Conservation (phyloP, 2,888 invertebrate species). For the Dione vanillae region DNA sequence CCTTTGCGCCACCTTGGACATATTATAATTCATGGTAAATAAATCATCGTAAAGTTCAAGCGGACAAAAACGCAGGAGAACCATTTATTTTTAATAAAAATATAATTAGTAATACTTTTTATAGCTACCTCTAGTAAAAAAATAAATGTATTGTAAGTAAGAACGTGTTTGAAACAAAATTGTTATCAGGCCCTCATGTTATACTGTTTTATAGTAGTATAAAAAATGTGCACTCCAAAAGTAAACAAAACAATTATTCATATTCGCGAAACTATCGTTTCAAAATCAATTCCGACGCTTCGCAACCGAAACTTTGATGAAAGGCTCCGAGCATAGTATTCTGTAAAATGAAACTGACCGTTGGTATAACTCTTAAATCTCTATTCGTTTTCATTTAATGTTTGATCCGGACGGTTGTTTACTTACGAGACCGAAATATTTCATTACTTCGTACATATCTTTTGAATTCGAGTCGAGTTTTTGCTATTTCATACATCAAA, state of each 20-base stretch:
- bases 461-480: neutral
- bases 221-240: neutral
- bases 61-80: too few relatives aligned
- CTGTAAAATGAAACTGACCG: slow-evolving; percentile 44
- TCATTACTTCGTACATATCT: slow-evolving; percentile 13
- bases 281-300: slow-evolving; percentile 23
- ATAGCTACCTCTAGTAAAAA: too few relatives aligned
- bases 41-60: too few relatives aligned
- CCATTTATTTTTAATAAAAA: too few relatives aligned
- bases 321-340: slow-evolving; percentile 33
- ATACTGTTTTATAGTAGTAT: neutral
- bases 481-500: neutral
- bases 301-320: slow-evolving; percentile 29
- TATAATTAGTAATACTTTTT: too few relatives aligned
- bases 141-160: too few relatives aligned
- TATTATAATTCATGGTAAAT: too few relatives aligned
- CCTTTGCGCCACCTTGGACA: too few relatives aligned
- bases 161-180: too few relatives aligned
- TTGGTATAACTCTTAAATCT: slow-evolving; percentile 38
- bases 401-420: slow-evolving; percentile 33
- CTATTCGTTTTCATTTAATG: slow-evolving; percentile 44
- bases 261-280: slow-evolving; percentile 24
- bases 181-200: too few relatives aligned
- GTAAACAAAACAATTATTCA: slow-evolving; percentile 5
- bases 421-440: slow-evolving; percentile 35